Base-by-base conservation (phyloP, 2,888 invertebrate genomes). In the Apantesis nais region DNA sequence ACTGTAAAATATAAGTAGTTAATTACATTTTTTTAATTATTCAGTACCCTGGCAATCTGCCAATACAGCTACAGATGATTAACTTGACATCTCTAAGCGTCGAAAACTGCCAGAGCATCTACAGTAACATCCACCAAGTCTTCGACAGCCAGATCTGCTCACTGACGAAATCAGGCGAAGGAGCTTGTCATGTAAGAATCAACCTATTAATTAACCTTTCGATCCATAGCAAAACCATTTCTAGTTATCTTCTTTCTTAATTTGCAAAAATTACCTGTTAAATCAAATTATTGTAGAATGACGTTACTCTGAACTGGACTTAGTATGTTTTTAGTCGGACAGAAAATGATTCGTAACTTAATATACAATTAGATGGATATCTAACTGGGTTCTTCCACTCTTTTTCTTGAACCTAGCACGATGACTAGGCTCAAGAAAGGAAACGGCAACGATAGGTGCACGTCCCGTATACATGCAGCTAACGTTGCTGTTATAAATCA, bases 141-240 rank as follows among this genome's bases (percentile, higher is more conserved):
- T 92, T 88, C 77, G 90, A 90, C 8, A 86, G 90, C 0, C 95
- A 96, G 84, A 95, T 96, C 77, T 96, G 96, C 80, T 96, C 96
- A 0, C 87, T 96, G 25, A 96, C 96, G 44, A 94, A 90, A 80
- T 83, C 85, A 62, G 96, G 96, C 1, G 95, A 96, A 89, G 96
- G 96, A 0, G 96, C 96, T 76, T 96, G 96, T 80, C 96, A 96
- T 81, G 96, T 96, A 84, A 95, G 96, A 90, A 63, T 37, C 31
- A 31, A 55, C 16, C 7, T n/a, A 31, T 62, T n/a, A 52, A 14
- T 11, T 3, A 39, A 2, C 7, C 25, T 25, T 55, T 55, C 25
- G 8, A 12, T 12, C 25, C 2, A 55, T 2, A 25, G 7, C 7
- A 48, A 7, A 2, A 39, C 16, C 44, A 16, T 44, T 44, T 44